Evolutionary conservation across 2,888 invertebrate genomes (phyloP).

Genomic region (Copidosoma aretas): DNA sequence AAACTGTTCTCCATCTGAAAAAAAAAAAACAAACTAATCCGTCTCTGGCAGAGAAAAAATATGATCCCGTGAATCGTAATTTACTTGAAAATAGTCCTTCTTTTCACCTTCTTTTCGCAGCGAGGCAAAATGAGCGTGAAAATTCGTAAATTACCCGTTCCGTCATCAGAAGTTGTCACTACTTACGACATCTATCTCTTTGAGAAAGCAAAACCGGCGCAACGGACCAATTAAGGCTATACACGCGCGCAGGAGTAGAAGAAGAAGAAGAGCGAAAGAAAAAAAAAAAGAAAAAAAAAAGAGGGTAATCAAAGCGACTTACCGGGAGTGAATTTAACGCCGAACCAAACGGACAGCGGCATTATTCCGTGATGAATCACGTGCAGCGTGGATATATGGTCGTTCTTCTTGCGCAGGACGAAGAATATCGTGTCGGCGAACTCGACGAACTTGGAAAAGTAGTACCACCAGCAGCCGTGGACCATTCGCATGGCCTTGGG

Average conservation of each 20-base stretch:
- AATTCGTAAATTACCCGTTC: too few species aligned
- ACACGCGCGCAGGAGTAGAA: background rate
- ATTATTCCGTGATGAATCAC: constrained; percentile 95
- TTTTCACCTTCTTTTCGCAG: too few species aligned
- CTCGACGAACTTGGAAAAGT: constrained; percentile 92
- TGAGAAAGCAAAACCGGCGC: too few species aligned
- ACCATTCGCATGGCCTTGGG: constrained; percentile 79
- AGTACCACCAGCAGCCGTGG: constrained; percentile 90
- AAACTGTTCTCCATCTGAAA: too few species aligned
- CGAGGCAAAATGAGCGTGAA: too few species aligned
- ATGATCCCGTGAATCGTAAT: too few species aligned
- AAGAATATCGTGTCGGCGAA: constrained; percentile 95
- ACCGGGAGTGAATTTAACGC: constrained; percentile 88
- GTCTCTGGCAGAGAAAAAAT: too few species aligned
- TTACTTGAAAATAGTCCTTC: too few species aligned
- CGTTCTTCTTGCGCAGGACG: constrained; percentile 89
- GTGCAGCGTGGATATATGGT: constrained; percentile 89
- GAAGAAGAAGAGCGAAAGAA: too few species aligned
- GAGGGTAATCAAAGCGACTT: constrained; percentile 48
- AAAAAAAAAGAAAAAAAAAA: constrained; percentile 1
- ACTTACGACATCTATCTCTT: too few species aligned
- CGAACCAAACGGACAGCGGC: constrained; percentile 94
- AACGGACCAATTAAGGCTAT: constrained; percentile 16
- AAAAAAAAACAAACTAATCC: too few species aligned
- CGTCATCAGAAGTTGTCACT: too few species aligned